Percentiles rank a stretch among this genome's conserved stretches.
Conservation (phyloP, 2,797 vertebrate species). For the Carcharodon carcharias region DNA sequence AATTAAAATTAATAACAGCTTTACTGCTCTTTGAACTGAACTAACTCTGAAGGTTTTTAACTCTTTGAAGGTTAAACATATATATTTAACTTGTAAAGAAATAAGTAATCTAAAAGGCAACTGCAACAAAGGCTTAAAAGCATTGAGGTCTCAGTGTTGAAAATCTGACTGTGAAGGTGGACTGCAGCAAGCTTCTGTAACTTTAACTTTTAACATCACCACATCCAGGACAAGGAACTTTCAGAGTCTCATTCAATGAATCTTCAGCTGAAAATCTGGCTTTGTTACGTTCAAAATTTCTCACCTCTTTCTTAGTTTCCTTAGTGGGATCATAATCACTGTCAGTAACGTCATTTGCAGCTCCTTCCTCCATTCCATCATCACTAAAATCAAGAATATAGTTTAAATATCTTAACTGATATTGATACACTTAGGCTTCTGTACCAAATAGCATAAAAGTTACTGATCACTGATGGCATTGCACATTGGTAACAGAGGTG, state of each 20-base stretch:
- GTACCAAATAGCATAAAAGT: not conserved
- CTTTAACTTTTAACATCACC: not conserved
- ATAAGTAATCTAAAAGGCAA: not conserved
- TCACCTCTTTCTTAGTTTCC: constrained; percentile 93
- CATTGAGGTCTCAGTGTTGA: not conserved
- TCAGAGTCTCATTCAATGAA: not conserved
- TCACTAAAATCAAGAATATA: constrained; percentile 65
- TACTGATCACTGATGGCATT: not conserved
- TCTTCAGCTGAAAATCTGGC: not conserved
- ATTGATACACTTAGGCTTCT: not conserved
- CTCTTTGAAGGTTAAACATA: not conserved
- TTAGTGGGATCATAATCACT: constrained; percentile 96
- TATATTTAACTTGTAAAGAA: not conserved
- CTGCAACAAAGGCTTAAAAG: not conserved
- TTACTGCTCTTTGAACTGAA: not conserved
- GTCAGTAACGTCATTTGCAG: constrained; percentile 82
- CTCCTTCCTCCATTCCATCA: constrained; percentile 85
- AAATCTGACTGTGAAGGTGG: not conserved
- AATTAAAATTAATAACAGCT: not conserved
- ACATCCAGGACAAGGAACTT: not conserved
- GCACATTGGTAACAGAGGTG: not conserved
- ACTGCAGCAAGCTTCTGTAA: not conserved
- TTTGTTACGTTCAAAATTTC: constrained; percentile 38
- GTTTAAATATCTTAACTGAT: not conserved
- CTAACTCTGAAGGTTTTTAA: not conserved